Evolutionary conservation across 2,113 vertebrate genomes (phyloP), one percentile per base, ranked within the genome.

Genomic region (Tiliqua scincoides): DNA sequence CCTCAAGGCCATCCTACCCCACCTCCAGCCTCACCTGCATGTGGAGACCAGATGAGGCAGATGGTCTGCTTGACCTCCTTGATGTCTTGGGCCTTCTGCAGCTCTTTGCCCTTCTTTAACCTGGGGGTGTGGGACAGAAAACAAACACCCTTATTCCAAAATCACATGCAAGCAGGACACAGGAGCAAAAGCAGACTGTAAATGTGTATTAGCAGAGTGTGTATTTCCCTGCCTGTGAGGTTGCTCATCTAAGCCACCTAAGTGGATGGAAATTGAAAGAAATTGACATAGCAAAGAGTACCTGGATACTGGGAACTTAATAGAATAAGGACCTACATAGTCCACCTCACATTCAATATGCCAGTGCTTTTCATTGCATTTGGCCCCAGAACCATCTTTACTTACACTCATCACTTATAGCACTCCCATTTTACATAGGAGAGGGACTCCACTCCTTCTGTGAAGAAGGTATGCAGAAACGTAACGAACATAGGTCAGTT

Each of bases 11-110:
- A 23, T 7, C 54, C 37, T 18, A 8, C 30, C 17, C 35, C 30
- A 6, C 15, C 9, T 27, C 6, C 3, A 2, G 17, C 82, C 94
- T 96, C 93, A 99, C 99, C 97, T 91, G 98, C 98, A 91, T 98
- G 97, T 10, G 98, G 98, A 52, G 98, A 98, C 93, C 96, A 98
- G 94, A 99, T 97, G 68, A 99, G 98, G 89, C 99, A 98, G 84
- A 99, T 99, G 80, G 97, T 99, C 91, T 99, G 98, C 94, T 99
- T 99, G 90, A 99, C 98, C 96, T 99, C 98, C 90, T 78, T 97
- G 95, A 99, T 98, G 84, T 96, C 98, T 91, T 98, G 97, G 79
- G 96, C 98, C 85, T 98, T 98, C 94, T 99, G 97, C 86, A 99
- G 91, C 89, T 98, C 96, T 95, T 99, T 99, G 92, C 97, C 97